Conservation (phyloP, 2,888 invertebrate species). For the Baccha elongata region DNA sequence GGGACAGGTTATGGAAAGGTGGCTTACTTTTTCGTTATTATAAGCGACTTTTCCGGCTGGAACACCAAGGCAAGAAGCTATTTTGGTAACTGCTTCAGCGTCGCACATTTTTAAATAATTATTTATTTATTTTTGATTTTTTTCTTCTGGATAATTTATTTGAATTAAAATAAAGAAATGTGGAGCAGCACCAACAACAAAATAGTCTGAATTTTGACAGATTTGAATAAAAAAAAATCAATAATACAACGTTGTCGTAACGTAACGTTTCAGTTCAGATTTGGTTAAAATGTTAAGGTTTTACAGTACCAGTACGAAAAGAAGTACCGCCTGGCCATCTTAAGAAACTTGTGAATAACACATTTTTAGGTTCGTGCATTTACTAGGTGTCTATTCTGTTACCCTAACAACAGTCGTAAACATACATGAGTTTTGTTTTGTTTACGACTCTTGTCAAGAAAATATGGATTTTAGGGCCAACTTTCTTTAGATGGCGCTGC, state of each 20-base stretch:
- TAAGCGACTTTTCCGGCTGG: conserved; percentile 83
- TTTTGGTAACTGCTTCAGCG: conserved; percentile 82
- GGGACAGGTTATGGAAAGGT: conserved; percentile 18
- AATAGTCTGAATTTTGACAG: conserved; percentile 28
- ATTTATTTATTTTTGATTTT: background rate
- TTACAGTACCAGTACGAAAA: too few species aligned
- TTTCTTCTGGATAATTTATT: background rate
- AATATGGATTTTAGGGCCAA: too few species aligned
- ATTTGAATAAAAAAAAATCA: background rate
- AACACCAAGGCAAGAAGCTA: conserved; percentile 84
- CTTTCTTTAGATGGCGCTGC: too few species aligned
- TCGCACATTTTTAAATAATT: conserved; percentile 78
- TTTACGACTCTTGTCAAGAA: too few species aligned
- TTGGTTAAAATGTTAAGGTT: too few species aligned
- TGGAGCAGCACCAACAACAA: conserved; percentile 8
- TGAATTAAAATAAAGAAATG: conserved; percentile 9
- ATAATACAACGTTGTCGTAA: background rate
- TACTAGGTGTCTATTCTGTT: too few species aligned
- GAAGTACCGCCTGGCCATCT: too few species aligned
- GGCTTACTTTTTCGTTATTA: conserved; percentile 83
- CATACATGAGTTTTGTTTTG: too few species aligned
- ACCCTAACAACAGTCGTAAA: too few species aligned
- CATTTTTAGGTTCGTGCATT: too few species aligned
- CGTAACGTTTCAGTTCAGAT: too few species aligned
- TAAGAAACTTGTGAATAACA: too few species aligned